phyloP scores from a whole-genome alignment of 1,140 invertebrate genomes.

The Penaeus chinensis region DNA sequence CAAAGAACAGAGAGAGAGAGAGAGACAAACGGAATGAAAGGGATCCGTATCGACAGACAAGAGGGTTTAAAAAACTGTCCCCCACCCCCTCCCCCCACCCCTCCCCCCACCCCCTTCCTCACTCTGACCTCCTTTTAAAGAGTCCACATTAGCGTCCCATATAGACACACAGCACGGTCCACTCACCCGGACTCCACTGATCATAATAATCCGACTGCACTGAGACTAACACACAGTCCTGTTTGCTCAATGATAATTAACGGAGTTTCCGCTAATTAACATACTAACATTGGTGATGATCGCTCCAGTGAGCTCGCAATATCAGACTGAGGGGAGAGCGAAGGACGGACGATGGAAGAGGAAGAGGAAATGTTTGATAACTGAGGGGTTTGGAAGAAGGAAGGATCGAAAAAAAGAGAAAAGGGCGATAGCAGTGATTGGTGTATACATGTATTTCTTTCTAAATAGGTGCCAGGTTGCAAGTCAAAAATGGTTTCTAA shows the following conservation, averaged over 20 bases:
- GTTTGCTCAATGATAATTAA: slow-evolving; percentile 30
- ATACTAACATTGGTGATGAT: slow-evolving; percentile 38
- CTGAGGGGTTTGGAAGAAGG: neutral
- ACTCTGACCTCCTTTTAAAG: neutral
- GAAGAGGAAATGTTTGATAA: neutral
- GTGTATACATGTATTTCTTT: no score
- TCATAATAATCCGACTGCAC: no score
- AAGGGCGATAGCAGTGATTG: no score
- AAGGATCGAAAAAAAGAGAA: neutral
- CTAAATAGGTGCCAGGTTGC: no score
- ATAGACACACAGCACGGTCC: no score
- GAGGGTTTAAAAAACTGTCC: no score
- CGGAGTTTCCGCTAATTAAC: slow-evolving; percentile 22
- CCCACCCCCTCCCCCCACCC: neutral
- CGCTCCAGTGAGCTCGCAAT: slow-evolving; percentile 7
- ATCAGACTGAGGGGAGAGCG: neutral
- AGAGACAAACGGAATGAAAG: no score
- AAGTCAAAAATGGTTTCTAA: no score
- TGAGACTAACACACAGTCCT: neutral
- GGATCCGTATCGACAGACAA: no score
- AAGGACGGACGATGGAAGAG: neutral
- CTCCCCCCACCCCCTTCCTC: neutral
- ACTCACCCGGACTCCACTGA: no score
- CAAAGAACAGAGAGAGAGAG: no score
- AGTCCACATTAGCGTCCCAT: no score